Evolutionary conservation across 2,888 invertebrate species (phyloP).

Genomic region (Aromia moschata): DNA sequence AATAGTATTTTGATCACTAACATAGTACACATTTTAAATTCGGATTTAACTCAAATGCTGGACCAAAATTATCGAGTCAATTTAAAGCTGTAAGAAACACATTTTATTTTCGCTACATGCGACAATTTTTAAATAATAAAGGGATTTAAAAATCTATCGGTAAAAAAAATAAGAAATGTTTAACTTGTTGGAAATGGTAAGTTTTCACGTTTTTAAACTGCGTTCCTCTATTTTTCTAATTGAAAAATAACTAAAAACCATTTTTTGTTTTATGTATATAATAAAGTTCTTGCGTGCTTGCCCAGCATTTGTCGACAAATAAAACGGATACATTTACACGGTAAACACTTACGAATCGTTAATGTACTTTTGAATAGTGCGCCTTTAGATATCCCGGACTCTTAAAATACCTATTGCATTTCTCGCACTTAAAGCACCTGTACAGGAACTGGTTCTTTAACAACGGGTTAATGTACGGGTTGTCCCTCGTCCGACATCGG

Average conservation of each 20-base stretch:
- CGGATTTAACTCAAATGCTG: conserved; percentile 32
- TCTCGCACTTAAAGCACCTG: conserved; percentile 59
- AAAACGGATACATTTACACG: background rate
- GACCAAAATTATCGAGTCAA: conserved; percentile 14
- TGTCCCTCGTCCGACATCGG: conserved; percentile 57
- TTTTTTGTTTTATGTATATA: too few relatives aligned
- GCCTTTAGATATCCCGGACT: conserved; percentile 61
- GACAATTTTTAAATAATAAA: too few relatives aligned
- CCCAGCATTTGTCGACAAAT: conserved; percentile 20
- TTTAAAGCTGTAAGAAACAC: too few relatives aligned
- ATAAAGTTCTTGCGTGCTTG: too few relatives aligned
- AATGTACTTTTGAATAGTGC: conserved; percentile 60
- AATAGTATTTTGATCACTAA: conserved; percentile 14
- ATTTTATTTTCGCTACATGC: too few relatives aligned
- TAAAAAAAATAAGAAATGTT: too few relatives aligned
- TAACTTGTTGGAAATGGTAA: too few relatives aligned
- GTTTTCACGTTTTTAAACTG: too few relatives aligned
- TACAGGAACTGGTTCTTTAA: conserved; percentile 59
- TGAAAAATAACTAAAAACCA: too few relatives aligned
- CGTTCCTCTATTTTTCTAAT: too few relatives aligned
- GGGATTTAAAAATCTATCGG: too few relatives aligned
- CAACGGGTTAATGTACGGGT: conserved; percentile 60
- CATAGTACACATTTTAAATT: conserved; percentile 31
- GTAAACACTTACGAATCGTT: conserved; percentile 16
- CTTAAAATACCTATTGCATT: conserved; percentile 60